Conservation (phyloP, 2,113 vertebrate genomes). For the Labeo catla region DNA sequence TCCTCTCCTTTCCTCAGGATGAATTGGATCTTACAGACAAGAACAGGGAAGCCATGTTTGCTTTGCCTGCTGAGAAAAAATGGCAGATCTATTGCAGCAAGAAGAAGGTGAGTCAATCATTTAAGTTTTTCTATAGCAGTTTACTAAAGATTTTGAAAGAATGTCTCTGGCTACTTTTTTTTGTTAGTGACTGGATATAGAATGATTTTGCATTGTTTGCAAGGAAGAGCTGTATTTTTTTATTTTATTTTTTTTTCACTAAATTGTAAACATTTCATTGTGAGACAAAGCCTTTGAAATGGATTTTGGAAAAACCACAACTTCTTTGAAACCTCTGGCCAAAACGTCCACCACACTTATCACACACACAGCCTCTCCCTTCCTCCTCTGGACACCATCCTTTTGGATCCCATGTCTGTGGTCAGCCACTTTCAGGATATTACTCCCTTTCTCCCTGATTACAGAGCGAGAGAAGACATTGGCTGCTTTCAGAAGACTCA, state of each 20-base stretch:
- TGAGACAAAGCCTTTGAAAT: slow-evolving; percentile 52
- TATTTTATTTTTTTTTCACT: neutral
- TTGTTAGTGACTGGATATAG: neutral
- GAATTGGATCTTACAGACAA: slow-evolving; percentile 97
- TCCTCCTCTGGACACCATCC: slow-evolving; percentile 26
- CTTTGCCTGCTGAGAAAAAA: slow-evolving; percentile 96
- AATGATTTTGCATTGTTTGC: neutral
- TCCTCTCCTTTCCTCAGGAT: slow-evolving; percentile 77
- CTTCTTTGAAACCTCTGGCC: neutral
- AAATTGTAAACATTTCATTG: slow-evolving; percentile 52
- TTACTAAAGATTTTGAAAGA: neutral
- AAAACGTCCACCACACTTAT: slow-evolving; percentile 26
- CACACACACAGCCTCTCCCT: slow-evolving; percentile 42
- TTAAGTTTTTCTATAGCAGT: neutral
- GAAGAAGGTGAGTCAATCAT: slow-evolving; percentile 84
- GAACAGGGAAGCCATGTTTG: slow-evolving; percentile 97
- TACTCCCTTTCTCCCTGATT: slow-evolving; percentile 45
- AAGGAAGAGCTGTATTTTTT: slow-evolving; percentile 18
- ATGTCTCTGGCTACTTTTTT: neutral
- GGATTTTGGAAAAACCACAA: slow-evolving; percentile 29
- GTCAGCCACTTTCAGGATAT: slow-evolving; percentile 47
- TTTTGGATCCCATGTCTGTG: slow-evolving; percentile 38
- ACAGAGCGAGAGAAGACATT: slow-evolving; percentile 31
- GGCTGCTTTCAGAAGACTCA: slow-evolving; percentile 37
- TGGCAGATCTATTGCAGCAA: slow-evolving; percentile 99